Conservation (phyloP, 2,797 vertebrate genomes). For the Chrosomus eos region DNA sequence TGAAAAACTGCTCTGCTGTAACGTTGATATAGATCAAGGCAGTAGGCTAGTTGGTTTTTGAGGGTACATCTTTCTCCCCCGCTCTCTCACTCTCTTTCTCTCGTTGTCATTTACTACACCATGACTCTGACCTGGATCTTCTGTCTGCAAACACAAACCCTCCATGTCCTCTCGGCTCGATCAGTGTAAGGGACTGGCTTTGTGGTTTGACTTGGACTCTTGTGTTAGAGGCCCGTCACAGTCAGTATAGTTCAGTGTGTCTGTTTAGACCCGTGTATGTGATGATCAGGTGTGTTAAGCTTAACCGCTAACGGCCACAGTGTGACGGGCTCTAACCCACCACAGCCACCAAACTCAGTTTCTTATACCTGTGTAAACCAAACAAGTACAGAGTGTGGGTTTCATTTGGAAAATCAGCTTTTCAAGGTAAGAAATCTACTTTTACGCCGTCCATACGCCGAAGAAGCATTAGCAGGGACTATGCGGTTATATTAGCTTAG, state of each 20-base stretch:
- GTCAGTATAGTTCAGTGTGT: conserved; percentile 14
- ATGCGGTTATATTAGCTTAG: conserved; percentile 37
- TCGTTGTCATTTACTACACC: conserved; percentile 8
- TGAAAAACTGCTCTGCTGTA: background rate
- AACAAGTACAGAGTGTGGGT: background rate
- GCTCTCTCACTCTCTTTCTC: background rate
- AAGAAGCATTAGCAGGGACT: background rate
- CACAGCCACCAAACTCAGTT: background rate
- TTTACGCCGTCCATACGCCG: background rate
- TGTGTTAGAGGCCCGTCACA: conserved; percentile 8
- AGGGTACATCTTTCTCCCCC: no score
- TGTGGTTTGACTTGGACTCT: background rate
- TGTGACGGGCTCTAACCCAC: conserved; percentile 5
- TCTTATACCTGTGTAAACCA: background rate
- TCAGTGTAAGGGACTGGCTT: background rate
- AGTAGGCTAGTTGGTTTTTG: no score
- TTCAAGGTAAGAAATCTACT: conserved; percentile 34
- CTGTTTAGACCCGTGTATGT: background rate
- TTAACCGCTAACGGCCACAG: conserved; percentile 39
- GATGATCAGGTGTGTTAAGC: conserved; percentile 34
- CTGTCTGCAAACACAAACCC: conserved; percentile 6
- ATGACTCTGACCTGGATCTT: conserved; percentile 8
- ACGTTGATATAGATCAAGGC: background rate
- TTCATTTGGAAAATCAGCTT: background rate
- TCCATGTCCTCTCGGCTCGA: background rate